Evolutionary conservation across 2,113 vertebrate genomes (phyloP).

Genomic region (Indri indri): DNA sequence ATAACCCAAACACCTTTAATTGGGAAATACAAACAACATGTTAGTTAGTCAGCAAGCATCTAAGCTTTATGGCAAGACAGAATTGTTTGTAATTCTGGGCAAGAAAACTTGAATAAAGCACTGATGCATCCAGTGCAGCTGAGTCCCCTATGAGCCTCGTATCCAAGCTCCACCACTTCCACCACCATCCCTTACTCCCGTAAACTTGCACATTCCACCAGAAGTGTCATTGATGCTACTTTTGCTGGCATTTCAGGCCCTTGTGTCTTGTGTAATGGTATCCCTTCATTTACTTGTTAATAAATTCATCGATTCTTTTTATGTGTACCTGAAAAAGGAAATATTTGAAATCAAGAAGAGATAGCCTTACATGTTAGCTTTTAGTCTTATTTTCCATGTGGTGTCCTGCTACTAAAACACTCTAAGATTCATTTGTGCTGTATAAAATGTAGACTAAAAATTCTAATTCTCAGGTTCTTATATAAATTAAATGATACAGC

Average conservation of each 20-base stretch:
- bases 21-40: neutral
- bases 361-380: neutral
- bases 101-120: neutral
- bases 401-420: neutral
- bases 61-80: neutral
- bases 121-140: accelerated
- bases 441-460: neutral
- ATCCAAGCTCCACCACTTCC: neutral
- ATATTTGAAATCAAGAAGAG: neutral
- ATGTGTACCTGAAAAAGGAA: neutral
- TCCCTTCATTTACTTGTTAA: neutral
- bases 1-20: neutral
- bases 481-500: neutral
- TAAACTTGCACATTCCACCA: neutral
- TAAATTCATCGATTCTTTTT: neutral
- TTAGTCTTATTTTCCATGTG: neutral
- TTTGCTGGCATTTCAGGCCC: no score
- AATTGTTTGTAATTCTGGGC: neutral
- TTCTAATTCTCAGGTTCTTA: neutral
- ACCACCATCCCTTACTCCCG: neutral
- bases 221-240: neutral
- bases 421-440: neutral
- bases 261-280: neutral
- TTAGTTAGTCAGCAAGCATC: neutral
- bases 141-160: neutral